Evolutionary conservation across 2,797 vertebrate species (phyloP), one percentile per base, ranked within the genome.

Genomic region (Gymnocypris eckloni): DNA sequence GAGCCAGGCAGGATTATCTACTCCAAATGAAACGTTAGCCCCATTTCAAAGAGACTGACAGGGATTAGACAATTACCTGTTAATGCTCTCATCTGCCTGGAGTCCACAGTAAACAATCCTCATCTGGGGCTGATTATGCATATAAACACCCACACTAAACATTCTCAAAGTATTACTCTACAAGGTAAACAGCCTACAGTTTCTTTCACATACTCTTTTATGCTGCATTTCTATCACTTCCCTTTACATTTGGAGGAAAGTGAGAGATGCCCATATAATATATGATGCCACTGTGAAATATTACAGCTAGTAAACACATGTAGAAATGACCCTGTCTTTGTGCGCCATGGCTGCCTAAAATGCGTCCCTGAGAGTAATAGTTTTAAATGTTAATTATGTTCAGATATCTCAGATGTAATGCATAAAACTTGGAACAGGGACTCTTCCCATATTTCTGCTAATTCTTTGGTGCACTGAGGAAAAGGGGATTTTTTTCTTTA

Each of bases 21-120:
- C 92, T 93, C 94, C 94, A 94, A 94, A 94, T 93, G 95, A 94
- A 94, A 94, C 91, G 94, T 94, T 94, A 94, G 92, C 93, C 90
- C 93, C 87, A 86, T 93, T 91, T 91, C 92, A 92, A 92, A 94
- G 93, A 91, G 92, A 90, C 92, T 90, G 91, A 88, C 92, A 92
- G 90, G 92, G 93, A 94, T 92, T 93, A 93, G 88, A 88, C 69
- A 83, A n/a, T 89, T 83, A 87, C 67, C 79, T 82, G 71, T 52
- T 85, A 84, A 87, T 81, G 77, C 77, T 81, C 82, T 85, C 69
- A 82, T 82, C 73, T 82, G 80, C 50, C 52, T 20, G n/a, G 61
- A 73, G 59, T 71, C 80, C 56, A 83, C 80, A 72, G 86, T 71
- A 77, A 82, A 78, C 52, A 80, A 45, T 50, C 50, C 78, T 82